phyloP scores from a whole-genome alignment of 2,797 vertebrate genomes.

The Hypotaenidia okinawae region DNA sequence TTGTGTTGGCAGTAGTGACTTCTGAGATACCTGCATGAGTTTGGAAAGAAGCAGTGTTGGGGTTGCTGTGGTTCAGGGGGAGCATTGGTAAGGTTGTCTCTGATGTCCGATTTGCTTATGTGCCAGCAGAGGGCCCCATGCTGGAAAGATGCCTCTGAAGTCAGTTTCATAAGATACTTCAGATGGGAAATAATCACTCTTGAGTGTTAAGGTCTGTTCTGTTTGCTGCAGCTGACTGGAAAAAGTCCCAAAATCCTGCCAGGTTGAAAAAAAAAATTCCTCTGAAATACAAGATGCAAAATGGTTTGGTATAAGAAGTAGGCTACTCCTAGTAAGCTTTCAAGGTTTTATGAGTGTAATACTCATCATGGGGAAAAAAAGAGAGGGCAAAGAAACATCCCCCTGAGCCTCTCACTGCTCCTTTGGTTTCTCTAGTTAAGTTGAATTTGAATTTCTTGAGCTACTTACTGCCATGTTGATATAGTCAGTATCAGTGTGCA shows the following conservation, averaged over 20 bases:
- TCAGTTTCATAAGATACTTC: neutral
- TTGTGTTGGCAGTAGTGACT: neutral
- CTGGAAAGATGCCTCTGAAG: neutral
- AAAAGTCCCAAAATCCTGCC: neutral
- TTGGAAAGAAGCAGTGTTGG: neutral
- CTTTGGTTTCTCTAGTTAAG: neutral
- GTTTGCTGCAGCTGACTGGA: neutral
- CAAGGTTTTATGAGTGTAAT: neutral
- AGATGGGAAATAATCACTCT: neutral
- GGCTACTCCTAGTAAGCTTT: neutral
- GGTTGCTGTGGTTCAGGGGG: neutral
- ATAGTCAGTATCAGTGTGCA: neutral
- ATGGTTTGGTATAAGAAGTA: neutral
- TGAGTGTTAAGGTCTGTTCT: neutral
- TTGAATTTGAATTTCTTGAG: neutral
- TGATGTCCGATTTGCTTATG: neutral
- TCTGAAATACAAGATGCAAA: neutral
- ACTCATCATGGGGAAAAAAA: neutral
- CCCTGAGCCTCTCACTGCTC: fast-evolving
- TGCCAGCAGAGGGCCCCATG: constrained; percentile 4
- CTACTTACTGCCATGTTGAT: neutral
- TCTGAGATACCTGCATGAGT: neutral
- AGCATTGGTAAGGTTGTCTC: neutral
- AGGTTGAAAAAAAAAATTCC: neutral
- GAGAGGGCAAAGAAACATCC: neutral